These are phyloP conservation scores for Acanthurus leucopareius DNA, from an alignment of 2,797 vertebrate species.

Conservation along the genomic window DNA sequence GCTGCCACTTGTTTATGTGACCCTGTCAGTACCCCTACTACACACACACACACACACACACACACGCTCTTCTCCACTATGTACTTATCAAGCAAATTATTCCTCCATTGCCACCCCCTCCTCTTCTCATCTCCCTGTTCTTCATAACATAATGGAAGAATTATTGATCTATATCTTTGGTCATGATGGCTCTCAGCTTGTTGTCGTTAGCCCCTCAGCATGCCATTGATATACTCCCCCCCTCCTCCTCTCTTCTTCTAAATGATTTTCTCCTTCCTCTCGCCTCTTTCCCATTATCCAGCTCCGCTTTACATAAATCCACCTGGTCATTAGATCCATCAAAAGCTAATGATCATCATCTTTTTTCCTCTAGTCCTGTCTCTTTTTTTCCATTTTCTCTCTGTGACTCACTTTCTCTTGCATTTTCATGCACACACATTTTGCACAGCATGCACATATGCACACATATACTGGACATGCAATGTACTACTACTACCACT, in stretches of 20 bases:
- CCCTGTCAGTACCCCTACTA: constrained; percentile 82
- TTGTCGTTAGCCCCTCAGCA: constrained; percentile 75
- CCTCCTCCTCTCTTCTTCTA: constrained; percentile 59
- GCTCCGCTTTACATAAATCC: constrained; percentile 78
- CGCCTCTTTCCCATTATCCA: constrained; percentile 77
- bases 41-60: constrained; percentile 53
- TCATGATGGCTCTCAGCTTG: constrained; percentile 80
- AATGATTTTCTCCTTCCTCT: constrained; percentile 82
- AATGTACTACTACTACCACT: too few relatives aligned
- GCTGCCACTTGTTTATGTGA: constrained; percentile 88
- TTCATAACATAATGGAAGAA: constrained; percentile 75
- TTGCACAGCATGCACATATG: background rate
- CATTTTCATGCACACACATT: constrained; percentile 24
- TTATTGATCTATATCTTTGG: constrained; percentile 87
- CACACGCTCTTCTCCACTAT: constrained; percentile 49
- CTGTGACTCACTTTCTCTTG: constrained; percentile 52
- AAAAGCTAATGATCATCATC: constrained; percentile 81
- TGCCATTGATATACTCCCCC: constrained; percentile 76
- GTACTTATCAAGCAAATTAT: constrained; percentile 85
- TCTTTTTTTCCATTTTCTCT: constrained; percentile 40
- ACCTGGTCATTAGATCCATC: constrained; percentile 81
- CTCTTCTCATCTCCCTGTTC: constrained; percentile 61
- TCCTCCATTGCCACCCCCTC: constrained; percentile 77
- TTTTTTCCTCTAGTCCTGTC: constrained; percentile 63
- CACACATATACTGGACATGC: background rate